Evolutionary conservation across 2,113 vertebrate species (phyloP).

Genomic region (Anser cygnoides): DNA sequence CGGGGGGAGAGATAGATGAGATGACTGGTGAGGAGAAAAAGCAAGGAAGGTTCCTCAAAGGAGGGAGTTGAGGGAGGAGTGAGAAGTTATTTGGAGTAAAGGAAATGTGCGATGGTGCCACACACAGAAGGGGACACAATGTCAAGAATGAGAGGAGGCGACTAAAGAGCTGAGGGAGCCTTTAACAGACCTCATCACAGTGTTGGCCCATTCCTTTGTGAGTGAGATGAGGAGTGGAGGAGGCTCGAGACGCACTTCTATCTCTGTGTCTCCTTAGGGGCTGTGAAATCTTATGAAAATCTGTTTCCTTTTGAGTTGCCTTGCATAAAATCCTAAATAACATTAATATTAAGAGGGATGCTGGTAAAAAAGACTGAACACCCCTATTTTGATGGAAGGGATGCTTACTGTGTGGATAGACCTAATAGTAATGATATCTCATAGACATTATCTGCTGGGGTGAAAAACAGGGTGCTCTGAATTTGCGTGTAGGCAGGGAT

Average conservation of each 20-base stretch:
- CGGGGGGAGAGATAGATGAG: background rate
- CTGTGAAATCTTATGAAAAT: slow-evolving; percentile 52
- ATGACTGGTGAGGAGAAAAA: slow-evolving; percentile 12
- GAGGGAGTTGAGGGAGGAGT: slow-evolving; percentile 48
- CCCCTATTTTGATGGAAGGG: background rate
- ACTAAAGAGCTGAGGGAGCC: slow-evolving; percentile 66
- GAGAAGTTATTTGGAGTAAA: slow-evolving; percentile 61
- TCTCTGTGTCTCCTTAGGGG: slow-evolving; percentile 41
- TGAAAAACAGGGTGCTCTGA: background rate
- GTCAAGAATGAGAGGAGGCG: slow-evolving; percentile 62
- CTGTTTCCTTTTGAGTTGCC: slow-evolving; percentile 6
- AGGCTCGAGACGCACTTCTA: slow-evolving; percentile 66
- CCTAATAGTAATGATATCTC: background rate
- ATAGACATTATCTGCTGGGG: background rate
- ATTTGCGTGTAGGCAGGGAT: background rate
- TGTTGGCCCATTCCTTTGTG: slow-evolving; percentile 38
- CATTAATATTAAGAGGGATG: background rate
- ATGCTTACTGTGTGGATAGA: fast-evolving
- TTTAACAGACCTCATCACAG: slow-evolving; percentile 65
- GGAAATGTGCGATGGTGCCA: slow-evolving; percentile 29
- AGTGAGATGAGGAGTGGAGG: slow-evolving; percentile 50
- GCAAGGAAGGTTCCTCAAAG: slow-evolving; percentile 9
- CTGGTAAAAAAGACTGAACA: background rate
- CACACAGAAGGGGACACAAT: slow-evolving; percentile 38
- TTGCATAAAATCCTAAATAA: slow-evolving; percentile 11